Evolutionary conservation across 30 jellyfish, hydroid and myxozoan species (phyloP).

Genomic region (Clytia hemisphaerica): DNA sequence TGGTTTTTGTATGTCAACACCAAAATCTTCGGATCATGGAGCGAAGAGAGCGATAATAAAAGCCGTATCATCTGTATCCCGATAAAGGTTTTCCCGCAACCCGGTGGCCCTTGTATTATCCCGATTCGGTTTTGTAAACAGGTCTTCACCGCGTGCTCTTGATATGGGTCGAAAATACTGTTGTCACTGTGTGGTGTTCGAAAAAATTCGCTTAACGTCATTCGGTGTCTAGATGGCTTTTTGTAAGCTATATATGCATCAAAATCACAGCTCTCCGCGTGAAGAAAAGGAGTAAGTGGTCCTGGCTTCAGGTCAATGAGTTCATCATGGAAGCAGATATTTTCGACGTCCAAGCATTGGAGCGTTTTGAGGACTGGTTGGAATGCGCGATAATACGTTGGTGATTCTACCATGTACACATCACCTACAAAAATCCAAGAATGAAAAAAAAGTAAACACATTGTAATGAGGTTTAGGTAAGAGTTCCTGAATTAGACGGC

Average conservation of each 20-base stretch:
- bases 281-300: slow-evolving; percentile 25
- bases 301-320: slow-evolving; percentile 11
- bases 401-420: slow-evolving; percentile 59
- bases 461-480: too few species aligned
- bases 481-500: too few species aligned
- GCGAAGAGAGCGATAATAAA: slow-evolving; percentile 24
- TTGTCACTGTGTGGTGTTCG: background rate
- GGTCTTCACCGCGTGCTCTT: slow-evolving; percentile 34
- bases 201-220: background rate
- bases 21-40: slow-evolving; percentile 34
- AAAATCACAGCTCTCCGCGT: background rate
- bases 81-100: slow-evolving; percentile 59
- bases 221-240: background rate
- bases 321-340: slow-evolving; percentile 35
- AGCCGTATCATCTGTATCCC: slow-evolving; percentile 43
- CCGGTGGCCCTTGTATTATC: slow-evolving; percentile 78
- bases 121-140: slow-evolving; percentile 32
- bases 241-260: background rate
- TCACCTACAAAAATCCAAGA: slow-evolving; percentile 5
- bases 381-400: slow-evolving; percentile 46
- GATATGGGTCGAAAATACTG: slow-evolving; percentile 43
- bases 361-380: slow-evolving; percentile 52
- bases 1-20: slow-evolving; percentile 67
- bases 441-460: too few species aligned
- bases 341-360: slow-evolving; percentile 23